Evolutionary conservation across 2,888 invertebrate genomes (phyloP), one percentile per base, ranked within the genome.

Genomic region (Andrena minutula): DNA sequence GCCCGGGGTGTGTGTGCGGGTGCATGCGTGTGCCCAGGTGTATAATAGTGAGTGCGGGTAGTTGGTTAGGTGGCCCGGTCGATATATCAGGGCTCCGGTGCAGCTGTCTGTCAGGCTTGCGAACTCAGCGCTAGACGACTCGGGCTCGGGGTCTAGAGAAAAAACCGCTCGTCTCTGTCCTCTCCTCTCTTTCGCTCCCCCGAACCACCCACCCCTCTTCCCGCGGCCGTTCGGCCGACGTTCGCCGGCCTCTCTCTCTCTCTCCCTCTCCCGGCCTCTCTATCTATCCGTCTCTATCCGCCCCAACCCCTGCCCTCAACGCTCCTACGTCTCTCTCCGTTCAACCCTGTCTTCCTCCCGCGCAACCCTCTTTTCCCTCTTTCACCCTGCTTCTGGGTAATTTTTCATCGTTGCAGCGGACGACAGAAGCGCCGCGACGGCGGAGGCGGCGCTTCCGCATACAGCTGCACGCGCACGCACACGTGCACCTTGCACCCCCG

Each of bases 31-130:
- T 87, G 86, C 83, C 81, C 89, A 90, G 89, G 91, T 91, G 89
- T 88, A 89, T 87, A 91, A 90, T 89, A 90, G 87, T 88, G 88
- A 88, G 89, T 89, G 89, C 86, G 90, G 89, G 85, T 88, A 89
- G 90, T 87, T 89, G 88, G 91, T 92, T 90, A 89, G 92, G 91
- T 90, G 90, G 91, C 91, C 92, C 89, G 93, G 93, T 93, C 93
- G 93, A 93, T 93, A 93, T 93, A 93, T 93, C 93, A 93, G 93
- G 93, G 93, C 92, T 92, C 92, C 91, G 92, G 90, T 93, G 92
- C 93, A 93, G 92, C 92, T 93, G 93, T 93, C 93, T 92, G 92
- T 93, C 93, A 93, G 93, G 88, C 91, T 88, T 88, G 92, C 91
- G 91, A 92, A 92, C 92, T 91, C 91, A 86, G 90, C 92, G 91